These are phyloP conservation scores for Lottia scabra DNA, from an alignment of 2,888 invertebrate genomes.

Conservation along the genomic window DNA sequence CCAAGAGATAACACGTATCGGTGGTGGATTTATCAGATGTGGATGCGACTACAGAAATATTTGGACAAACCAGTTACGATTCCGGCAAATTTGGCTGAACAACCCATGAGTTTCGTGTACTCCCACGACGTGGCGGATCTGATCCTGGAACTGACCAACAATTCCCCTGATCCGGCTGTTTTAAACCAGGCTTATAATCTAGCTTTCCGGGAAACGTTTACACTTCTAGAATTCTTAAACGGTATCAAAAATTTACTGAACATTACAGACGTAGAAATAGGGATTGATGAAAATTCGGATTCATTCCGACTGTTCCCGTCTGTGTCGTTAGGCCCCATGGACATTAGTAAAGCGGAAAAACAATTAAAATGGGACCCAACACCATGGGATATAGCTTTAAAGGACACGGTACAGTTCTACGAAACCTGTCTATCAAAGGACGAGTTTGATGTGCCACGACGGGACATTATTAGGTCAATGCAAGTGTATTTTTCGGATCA, in stretches of 20 bases:
- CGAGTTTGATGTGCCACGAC: slow-evolving; percentile 42
- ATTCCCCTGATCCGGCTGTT: slow-evolving; percentile 30
- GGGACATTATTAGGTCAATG: slow-evolving; percentile 57
- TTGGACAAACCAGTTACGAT: slow-evolving; percentile 59
- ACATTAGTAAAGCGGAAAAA: slow-evolving; percentile 63
- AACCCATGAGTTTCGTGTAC: slow-evolving; percentile 69
- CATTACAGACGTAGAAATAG: slow-evolving; percentile 32
- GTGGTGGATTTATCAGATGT: slow-evolving; percentile 71
- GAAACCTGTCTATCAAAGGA: slow-evolving; percentile 59
- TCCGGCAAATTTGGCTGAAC: slow-evolving; percentile 54
- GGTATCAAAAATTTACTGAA: slow-evolving; percentile 45
- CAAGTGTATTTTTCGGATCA: slow-evolving; percentile 47
- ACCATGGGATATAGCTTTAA: slow-evolving; percentile 58
- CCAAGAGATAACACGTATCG: slow-evolving; percentile 70
- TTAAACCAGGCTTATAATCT: slow-evolving; percentile 67
- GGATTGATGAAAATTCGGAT: slow-evolving; percentile 33
- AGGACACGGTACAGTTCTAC: slow-evolving; percentile 67
- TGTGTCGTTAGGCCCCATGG: slow-evolving; percentile 67
- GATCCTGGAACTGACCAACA: slow-evolving; percentile 48
- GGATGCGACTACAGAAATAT: slow-evolving; percentile 64
- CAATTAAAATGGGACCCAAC: slow-evolving; percentile 67
- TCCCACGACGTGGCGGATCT: slow-evolving; percentile 68
- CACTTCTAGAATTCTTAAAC: slow-evolving; percentile 60
- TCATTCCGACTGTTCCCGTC: slow-evolving; percentile 68
- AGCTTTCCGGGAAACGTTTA: slow-evolving; percentile 64